Evolutionary conservation across 2,888 invertebrate species (phyloP), one percentile per base, ranked within the genome.

Genomic region (Neoitamus cyanurus): DNA sequence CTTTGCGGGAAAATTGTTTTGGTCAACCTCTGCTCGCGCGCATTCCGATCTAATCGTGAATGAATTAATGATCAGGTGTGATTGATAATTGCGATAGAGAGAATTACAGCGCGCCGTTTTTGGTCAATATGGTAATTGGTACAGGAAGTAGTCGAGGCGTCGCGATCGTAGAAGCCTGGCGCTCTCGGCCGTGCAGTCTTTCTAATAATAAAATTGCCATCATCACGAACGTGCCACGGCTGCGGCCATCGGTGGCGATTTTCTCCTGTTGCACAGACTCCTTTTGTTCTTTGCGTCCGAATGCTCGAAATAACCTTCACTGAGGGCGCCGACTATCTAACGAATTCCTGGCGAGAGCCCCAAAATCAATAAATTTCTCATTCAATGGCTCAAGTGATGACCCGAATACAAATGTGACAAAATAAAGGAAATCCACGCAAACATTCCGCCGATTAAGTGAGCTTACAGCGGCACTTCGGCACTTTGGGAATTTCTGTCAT

Each of bases 61-160:
- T 78, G 78, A 78, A 78, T 78, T 78, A 78, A 48, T 42, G 78
- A 78, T 78, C 78, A 78, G 78, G 78, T 78, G 78, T 48, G 46
- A 78, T 78, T 58, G n/a, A 48, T 78, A 58, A 28, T 31, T 78
- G 78, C 13, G 58, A 58, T 78, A 78, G 58, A 58, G 48, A 78
- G 46, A 78, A 78, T 30, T 77, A 78, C 20, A 31, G 6, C 13
- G 30, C 46, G 15, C 78, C 78, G 31, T 78, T 78, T 78, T 78
- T 36, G 36, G 73, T 73, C 36, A 73, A 73, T 73, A 73, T 73
- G 34, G 34, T 36, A 73, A 73, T 36, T 34, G 31, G 34, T 73
- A 13, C 9, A 73, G 31, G 73, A 73, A 73, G 37, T 73, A 25
- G 25, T 58, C 58, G 25, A 58, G 25, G 58, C 58, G 58, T 20